Conservation (phyloP, 2,888 invertebrate genomes). For the Exephanes ischioxanthus region DNA sequence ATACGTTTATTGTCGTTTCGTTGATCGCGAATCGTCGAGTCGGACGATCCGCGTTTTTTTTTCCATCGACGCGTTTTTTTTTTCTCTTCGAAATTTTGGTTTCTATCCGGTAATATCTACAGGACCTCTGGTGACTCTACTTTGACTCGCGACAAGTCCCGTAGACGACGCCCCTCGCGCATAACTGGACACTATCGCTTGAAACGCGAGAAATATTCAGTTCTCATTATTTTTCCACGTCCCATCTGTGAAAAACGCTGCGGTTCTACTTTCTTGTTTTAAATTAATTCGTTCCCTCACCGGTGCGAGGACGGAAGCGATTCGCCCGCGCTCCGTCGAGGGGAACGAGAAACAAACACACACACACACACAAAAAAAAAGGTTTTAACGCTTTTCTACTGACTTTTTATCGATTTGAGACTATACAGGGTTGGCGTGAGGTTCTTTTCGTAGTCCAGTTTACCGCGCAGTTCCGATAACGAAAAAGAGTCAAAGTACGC, state of each 20-base stretch:
- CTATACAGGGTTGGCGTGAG: conserved; percentile 55
- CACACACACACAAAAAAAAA: conserved; percentile 34
- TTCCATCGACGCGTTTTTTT: not conserved
- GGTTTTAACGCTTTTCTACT: conserved; percentile 61
- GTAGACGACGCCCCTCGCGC: conserved; percentile 7
- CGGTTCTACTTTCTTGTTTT: not conserved
- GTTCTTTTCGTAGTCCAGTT: conserved; percentile 29
- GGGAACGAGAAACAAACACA: conserved; percentile 27
- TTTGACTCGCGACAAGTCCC: conserved; percentile 57
- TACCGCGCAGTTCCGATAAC: conserved; percentile 32
- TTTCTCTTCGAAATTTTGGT: not conserved
- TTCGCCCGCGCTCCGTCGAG: conserved; percentile 18
- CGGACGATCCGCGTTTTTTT: conserved; percentile 28
- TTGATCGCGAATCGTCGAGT: conserved; percentile 33
- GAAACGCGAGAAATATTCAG: conserved; percentile 3
- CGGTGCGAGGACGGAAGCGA: not conserved
- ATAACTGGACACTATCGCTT: not conserved
- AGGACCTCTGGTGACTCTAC: conserved; percentile 47
- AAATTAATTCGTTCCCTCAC: not conserved
- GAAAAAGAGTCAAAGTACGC: conserved; percentile 30
- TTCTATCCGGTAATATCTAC: conserved; percentile 12
- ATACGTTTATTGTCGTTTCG: conserved; percentile 5
- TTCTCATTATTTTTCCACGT: conserved; percentile 21
- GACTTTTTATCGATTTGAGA: conserved; percentile 63
- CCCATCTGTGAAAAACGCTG: conserved; percentile 5